Conservation (phyloP, 2,888 invertebrate genomes). For the Vesta saturnalis region DNA sequence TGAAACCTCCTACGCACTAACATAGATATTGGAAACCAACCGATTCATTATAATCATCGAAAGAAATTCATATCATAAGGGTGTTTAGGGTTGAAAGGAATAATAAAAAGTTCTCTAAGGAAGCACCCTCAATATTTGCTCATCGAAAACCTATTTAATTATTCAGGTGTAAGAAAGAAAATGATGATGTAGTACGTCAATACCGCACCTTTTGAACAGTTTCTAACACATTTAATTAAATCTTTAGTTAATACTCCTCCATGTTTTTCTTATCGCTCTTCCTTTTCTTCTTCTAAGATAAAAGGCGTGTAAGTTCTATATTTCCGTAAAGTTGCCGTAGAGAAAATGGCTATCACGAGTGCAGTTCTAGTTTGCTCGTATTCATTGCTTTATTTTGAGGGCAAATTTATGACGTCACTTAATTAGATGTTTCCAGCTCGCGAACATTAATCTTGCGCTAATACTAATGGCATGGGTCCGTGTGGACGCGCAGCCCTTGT, state of each 20-base stretch:
- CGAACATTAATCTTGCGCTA: constrained; percentile 52
- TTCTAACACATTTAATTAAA: constrained; percentile 32
- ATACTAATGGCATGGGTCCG: constrained; percentile 51
- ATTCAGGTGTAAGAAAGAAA: constrained; percentile 28
- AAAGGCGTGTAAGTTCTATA: constrained; percentile 24
- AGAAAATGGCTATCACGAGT: constrained; percentile 35
- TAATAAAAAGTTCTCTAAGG: constrained; percentile 21
- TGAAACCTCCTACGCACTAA: neutral
- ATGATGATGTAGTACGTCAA: constrained; percentile 27
- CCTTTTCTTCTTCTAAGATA: constrained; percentile 12
- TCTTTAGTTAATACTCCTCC: constrained; percentile 25
- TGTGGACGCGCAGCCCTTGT: constrained; percentile 44
- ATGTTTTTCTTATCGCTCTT: constrained; percentile 4
- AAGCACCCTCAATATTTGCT: constrained; percentile 23
- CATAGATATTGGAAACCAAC: constrained; percentile 19
- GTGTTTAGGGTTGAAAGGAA: constrained; percentile 17
- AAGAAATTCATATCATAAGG: constrained; percentile 25
- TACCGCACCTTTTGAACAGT: constrained; percentile 32
- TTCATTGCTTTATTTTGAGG: constrained; percentile 50
- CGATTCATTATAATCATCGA: constrained; percentile 24
- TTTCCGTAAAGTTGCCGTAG: constrained; percentile 20
- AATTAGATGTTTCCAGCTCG: constrained; percentile 55
- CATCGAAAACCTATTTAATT: constrained; percentile 32
- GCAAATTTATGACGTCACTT: constrained; percentile 57
- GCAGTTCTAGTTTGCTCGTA: constrained; percentile 40